Conservation (phyloP, 64 coral and sea anemone species). For the Exaiptasia diaphana region DNA sequence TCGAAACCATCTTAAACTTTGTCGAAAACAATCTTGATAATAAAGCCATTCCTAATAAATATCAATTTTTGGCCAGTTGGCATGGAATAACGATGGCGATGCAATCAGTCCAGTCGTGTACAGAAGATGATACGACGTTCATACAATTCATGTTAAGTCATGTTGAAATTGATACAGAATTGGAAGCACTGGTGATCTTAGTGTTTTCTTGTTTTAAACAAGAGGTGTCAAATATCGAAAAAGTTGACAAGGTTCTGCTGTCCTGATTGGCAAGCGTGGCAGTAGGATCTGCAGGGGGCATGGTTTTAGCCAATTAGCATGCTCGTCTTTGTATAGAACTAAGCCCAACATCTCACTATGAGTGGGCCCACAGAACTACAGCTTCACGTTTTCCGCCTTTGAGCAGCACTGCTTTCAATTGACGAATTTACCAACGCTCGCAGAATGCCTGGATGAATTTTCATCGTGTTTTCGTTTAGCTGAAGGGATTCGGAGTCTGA, state of each 20-base stretch:
- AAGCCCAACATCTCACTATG: slow-evolving; percentile 4
- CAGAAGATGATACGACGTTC: neutral
- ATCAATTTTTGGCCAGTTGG: no score
- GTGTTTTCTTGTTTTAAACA: slow-evolving; percentile 5
- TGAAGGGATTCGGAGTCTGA: neutral
- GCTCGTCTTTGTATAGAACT: neutral
- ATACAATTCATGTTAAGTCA: neutral
- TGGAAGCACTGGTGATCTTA: neutral
- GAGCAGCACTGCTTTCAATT: neutral
- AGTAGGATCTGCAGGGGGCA: neutral
- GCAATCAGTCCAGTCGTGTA: neutral
- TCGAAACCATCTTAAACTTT: no score
- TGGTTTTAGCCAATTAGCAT: slow-evolving; percentile 20
- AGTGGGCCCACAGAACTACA: slow-evolving; percentile 1
- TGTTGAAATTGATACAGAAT: neutral
- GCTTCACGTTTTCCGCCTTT: slow-evolving; percentile 39
- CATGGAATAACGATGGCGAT: no score
- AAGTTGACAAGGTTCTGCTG: neutral
- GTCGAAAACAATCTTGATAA: no score
- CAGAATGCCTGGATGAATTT: slow-evolving; percentile 29
- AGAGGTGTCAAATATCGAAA: neutral
- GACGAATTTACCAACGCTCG: neutral
- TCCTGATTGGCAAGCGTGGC: neutral
- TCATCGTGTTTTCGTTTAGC: neutral
- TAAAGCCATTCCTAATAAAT: no score